Percentiles rank a stretch among this genome's conserved stretches.
Evolutionary conservation across 2,113 vertebrate species (phyloP).

Genomic region (Petaurus breviceps): DNA sequence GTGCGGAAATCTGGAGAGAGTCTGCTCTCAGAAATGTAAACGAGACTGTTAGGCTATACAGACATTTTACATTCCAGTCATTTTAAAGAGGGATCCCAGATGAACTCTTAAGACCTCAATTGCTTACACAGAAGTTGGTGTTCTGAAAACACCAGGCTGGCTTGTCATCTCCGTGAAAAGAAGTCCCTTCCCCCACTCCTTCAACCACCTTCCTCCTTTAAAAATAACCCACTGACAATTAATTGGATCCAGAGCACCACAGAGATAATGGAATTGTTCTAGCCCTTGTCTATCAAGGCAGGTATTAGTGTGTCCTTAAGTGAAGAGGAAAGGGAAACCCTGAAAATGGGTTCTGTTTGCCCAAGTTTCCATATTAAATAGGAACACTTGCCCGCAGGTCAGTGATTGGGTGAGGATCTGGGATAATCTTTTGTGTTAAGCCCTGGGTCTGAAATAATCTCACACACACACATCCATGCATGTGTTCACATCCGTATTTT

Average conservation of each 20-base stretch:
- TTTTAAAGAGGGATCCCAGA: constrained; percentile 36
- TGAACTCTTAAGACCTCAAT: constrained; percentile 6
- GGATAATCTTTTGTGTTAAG: background rate
- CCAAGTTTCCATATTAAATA: constrained; percentile 50
- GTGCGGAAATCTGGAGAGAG: background rate
- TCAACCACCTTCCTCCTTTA: background rate
- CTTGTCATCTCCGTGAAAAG: constrained; percentile 48
- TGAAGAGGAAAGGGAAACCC: background rate
- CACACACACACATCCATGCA: background rate
- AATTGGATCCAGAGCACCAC: constrained; percentile 10
- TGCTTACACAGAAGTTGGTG: background rate
- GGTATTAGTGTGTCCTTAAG: background rate
- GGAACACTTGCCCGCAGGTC: constrained; percentile 20
- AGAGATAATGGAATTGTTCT: constrained; percentile 15
- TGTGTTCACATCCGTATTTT: background rate
- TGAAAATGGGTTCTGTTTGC: constrained; percentile 15
- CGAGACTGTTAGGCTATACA: background rate
- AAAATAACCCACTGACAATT: background rate
- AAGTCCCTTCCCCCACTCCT: background rate
- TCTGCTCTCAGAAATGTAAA: constrained; percentile 14
- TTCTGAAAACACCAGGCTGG: background rate
- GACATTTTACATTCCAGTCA: background rate
- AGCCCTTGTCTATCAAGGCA: background rate
- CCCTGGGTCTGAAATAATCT: constrained; percentile 17
- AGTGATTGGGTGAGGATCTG: background rate